Evolutionary conservation across 1,140 invertebrate genomes (phyloP).

Genomic region (Aphaenogaster floridana): DNA sequence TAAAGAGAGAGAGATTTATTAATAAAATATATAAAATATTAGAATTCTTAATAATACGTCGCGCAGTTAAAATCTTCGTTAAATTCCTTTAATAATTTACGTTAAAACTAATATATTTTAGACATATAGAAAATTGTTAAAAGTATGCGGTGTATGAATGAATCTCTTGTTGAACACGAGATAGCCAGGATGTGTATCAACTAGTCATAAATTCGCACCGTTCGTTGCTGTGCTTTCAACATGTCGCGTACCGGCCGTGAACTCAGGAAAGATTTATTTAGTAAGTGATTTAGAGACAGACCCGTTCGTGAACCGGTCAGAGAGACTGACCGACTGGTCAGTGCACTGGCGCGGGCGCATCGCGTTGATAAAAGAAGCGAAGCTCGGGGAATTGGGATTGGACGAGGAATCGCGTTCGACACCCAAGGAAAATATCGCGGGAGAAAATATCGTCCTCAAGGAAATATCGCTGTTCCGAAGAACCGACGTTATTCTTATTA

Average conservation of each 20-base stretch:
- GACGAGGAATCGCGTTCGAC: slow-evolving; percentile 40
- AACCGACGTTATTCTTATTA: slow-evolving; percentile 61
- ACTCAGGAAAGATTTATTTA: slow-evolving; percentile 59
- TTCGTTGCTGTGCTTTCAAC: slow-evolving; percentile 36
- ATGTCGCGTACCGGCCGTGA: slow-evolving; percentile 30
- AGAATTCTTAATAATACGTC: neutral
- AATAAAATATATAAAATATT: slow-evolving; percentile 12
- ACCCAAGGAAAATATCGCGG: slow-evolving; percentile 56
- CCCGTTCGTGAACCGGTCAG: slow-evolving; percentile 36
- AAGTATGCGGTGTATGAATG: neutral
- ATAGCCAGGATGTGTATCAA: slow-evolving; percentile 34
- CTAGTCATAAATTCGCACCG: slow-evolving; percentile 38
- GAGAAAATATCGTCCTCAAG: slow-evolving; percentile 43
- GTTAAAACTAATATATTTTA: slow-evolving; percentile 26
- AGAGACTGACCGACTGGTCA: slow-evolving; percentile 39
- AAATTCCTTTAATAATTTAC: neutral
- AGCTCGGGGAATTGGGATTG: slow-evolving; percentile 52
- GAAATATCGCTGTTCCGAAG: slow-evolving; percentile 64
- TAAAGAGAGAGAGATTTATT: neutral
- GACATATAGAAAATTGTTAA: neutral
- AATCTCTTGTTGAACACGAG: slow-evolving; percentile 16
- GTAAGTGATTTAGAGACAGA: slow-evolving; percentile 62
- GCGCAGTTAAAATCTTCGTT: neutral
- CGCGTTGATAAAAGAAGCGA: slow-evolving; percentile 56
- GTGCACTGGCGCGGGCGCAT: slow-evolving; percentile 1